Conservation (phyloP, 2,797 vertebrate species). For the Oophaga sylvatica region DNA sequence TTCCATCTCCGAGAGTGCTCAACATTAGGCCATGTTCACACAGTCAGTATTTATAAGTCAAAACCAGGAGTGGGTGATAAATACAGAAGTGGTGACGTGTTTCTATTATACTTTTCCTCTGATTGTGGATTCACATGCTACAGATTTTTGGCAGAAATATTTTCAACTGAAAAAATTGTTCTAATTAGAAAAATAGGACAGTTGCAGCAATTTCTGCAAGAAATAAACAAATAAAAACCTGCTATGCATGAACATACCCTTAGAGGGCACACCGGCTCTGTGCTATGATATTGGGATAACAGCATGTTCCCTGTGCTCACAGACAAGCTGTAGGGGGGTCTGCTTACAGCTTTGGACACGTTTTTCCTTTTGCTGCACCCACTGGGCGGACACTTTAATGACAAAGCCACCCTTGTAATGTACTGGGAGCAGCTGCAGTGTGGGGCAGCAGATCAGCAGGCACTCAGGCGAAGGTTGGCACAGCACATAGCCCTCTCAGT, state of each 20-base stretch:
- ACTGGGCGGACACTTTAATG: constrained; percentile 63
- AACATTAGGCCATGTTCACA: too few species aligned
- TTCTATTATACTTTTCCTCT: too few species aligned
- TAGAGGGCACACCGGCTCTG: background rate
- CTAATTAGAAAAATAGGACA: too few species aligned
- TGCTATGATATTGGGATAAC: background rate
- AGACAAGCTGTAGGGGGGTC: constrained; percentile 44
- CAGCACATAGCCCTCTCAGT: background rate
- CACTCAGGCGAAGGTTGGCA: background rate
- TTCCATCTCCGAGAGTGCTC: background rate
- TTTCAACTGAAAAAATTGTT: too few species aligned
- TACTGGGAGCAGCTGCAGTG: constrained; percentile 40
- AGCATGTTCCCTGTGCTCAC: background rate
- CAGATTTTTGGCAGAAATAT: too few species aligned
- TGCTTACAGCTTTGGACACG: constrained; percentile 63
- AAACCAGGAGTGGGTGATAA: too few species aligned
- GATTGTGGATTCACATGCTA: too few species aligned
- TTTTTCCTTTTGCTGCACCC: constrained; percentile 62
- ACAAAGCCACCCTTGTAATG: constrained; percentile 38
- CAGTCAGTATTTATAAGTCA: too few species aligned
- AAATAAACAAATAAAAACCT: too few species aligned
- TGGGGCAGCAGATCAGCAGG: background rate
- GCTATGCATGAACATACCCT: background rate
- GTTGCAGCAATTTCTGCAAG: too few species aligned
- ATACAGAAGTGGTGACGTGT: too few species aligned